Evolutionary conservation across 2,888 invertebrate genomes (phyloP).

Genomic region (Dryobota labecula): DNA sequence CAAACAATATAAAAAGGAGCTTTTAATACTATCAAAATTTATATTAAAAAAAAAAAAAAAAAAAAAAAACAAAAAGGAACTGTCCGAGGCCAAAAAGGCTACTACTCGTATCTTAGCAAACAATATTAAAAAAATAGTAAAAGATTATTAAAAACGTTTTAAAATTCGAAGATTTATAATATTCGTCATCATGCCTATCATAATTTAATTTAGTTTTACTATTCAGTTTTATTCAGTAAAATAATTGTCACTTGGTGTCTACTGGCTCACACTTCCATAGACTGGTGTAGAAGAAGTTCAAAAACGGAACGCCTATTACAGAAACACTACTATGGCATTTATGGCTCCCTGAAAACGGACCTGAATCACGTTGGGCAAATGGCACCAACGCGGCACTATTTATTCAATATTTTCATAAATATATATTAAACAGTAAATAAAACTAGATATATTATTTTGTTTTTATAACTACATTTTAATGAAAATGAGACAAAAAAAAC

Average conservation of each 20-base stretch:
- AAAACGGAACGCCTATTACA: background rate
- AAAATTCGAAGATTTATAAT: background rate
- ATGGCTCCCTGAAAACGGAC: background rate
- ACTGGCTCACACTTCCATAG: background rate
- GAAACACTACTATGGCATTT: background rate
- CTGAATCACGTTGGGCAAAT: background rate
- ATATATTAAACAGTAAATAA: background rate
- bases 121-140: too few species aligned
- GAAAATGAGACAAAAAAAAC: background rate
- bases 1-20: too few species aligned
- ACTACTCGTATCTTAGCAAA: too few species aligned
- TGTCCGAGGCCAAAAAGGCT: too few species aligned
- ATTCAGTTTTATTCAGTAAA: background rate
- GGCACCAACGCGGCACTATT: background rate
- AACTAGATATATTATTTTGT: background rate
- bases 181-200: background rate
- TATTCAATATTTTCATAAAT: background rate
- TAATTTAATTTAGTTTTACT: background rate
- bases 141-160: too few species aligned
- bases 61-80: too few species aligned
- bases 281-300: background rate
- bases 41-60: too few species aligned
- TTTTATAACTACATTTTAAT: background rate
- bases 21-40: too few species aligned
- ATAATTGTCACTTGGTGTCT: background rate